Base-by-base conservation (phyloP, 2,113 vertebrate genomes). In the Podarcis muralis region DNA sequence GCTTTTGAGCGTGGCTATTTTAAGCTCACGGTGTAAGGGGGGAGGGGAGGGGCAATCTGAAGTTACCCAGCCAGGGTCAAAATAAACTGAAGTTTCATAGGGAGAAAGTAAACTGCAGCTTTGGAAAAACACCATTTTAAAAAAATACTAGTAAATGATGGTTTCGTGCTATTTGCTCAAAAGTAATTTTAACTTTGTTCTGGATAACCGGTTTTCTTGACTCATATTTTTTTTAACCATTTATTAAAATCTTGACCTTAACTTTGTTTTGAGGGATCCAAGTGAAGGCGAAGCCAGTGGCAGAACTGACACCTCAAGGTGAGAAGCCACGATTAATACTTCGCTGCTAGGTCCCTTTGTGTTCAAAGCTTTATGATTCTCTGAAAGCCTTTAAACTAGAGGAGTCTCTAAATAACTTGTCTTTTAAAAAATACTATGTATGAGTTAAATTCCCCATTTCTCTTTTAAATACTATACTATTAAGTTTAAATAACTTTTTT, bases 201-300 rank as follows among this genome's bases (percentile, higher is more conserved):
- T 95, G 94, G 94, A 93, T 95, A 53, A 15, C 91, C 93, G 94
- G 91, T 92, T 95, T 95, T 97, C 92, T 95, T 96, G 94, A 94
- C 93, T 94, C 94, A 83, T 95, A 90, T 92, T 65, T 88, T 74
- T 72, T 53, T 48, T 53, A 53, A 69, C 78, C 81, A 78, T 88
- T 88, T 69, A 88, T 88, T 88, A 88, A 95, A 97, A 97, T 97
- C 96, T 98, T 96, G 96, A 96, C 96, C 96, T 97, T 96, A 96
- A 96, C 96, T 98, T 97, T 98, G 96, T 97, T 98, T 98, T 98
- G 97, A 99, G 99, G 98, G 98, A 98, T 96, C 98, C 98, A 95
- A 98, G 97, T 96, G 99, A 99, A 97, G 98, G 97, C 85, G 99
- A 99, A 97, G 98, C 98, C 97, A 98, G 98, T 96, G 98, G 98